A percentile compares a stretch with the other conserved stretches of the same genome.
Conservation (phyloP, 2,113 vertebrate genomes). For the Todiramphus chloris region DNA sequence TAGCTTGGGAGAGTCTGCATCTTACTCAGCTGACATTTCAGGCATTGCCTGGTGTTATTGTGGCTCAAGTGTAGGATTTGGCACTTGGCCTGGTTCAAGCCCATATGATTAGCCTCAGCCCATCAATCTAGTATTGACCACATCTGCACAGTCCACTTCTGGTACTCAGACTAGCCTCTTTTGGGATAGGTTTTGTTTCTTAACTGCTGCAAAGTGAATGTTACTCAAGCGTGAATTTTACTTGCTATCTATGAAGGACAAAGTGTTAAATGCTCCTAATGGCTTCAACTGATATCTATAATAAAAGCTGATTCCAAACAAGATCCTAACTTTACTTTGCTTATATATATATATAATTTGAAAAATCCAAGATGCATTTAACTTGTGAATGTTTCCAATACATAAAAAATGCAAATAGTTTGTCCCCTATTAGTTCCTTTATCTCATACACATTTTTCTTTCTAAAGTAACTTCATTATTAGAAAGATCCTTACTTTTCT, state of each 20-base stretch:
- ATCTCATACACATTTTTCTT: background rate
- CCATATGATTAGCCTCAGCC: too few species aligned
- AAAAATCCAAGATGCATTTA: background rate
- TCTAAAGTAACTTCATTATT: background rate
- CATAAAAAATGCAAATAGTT: background rate
- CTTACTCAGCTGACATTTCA: too few species aligned
- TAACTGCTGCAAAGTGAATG: background rate
- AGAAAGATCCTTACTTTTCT: background rate
- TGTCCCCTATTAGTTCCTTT: background rate
- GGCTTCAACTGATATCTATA: background rate
- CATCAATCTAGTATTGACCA: background rate
- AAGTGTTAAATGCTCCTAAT: background rate
- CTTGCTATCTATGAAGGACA: background rate
- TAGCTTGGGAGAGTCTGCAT: too few species aligned
- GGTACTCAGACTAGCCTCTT: background rate
- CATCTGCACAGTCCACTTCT: background rate
- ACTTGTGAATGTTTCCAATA: background rate
- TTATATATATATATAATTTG: background rate
- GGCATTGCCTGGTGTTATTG: too few species aligned
- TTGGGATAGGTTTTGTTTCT: background rate
- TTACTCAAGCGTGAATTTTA: background rate
- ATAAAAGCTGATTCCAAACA: background rate
- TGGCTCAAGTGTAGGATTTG: too few species aligned
- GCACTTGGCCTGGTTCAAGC: too few species aligned
- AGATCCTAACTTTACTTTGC: background rate